These are phyloP conservation scores for Hypotaenidia okinawae DNA, from an alignment of 2,797 vertebrate species.

Conservation along the genomic window DNA sequence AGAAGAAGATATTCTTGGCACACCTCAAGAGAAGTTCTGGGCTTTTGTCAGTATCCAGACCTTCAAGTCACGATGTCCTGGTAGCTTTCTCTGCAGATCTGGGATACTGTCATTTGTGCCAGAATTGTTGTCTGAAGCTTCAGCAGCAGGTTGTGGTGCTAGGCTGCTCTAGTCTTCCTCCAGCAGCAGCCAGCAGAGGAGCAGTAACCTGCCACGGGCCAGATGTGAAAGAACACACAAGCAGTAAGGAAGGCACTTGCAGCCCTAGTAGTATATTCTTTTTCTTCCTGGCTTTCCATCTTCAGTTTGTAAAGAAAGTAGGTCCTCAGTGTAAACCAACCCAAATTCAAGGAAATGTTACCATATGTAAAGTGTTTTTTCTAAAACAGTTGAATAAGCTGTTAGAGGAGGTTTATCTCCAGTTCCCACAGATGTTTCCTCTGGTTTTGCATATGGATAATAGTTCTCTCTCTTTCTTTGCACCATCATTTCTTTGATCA, in stretches of 20 bases:
- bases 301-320: not conserved
- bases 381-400: conserved; percentile 26
- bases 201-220: not conserved
- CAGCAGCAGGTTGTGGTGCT: not conserved
- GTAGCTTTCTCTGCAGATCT: not conserved
- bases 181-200: not conserved
- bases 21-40: not conserved
- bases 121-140: not conserved
- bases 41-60: not conserved
- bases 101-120: not conserved
- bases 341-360: not conserved
- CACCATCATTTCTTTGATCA: not conserved
- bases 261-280: not conserved
- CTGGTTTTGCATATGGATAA: not conserved
- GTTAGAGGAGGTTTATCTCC: not conserved
- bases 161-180: not conserved
- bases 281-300: not conserved
- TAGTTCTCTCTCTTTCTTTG: not conserved
- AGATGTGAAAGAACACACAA: not conserved
- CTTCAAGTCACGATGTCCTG: not conserved
- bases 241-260: not conserved
- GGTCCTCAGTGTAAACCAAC: not conserved
- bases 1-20: not conserved
- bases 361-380: conserved; percentile 6
- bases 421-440: conserved; percentile 33